These are phyloP conservation scores for Chrysolina oricalcia DNA, from an alignment of 2,888 invertebrate genomes.

Conservation along the genomic window DNA sequence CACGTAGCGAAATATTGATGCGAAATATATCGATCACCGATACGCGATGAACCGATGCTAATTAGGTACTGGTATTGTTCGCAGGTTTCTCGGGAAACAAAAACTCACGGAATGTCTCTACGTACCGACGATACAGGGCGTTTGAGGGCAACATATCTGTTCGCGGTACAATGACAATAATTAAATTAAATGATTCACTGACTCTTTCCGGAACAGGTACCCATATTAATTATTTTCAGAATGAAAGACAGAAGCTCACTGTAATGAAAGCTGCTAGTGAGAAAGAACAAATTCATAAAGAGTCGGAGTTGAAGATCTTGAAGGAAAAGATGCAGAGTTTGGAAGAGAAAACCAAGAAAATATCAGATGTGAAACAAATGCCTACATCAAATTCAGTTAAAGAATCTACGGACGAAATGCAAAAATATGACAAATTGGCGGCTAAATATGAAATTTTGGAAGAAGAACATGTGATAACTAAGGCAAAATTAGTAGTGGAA, in stretches of 20 bases:
- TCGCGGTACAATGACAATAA: too few relatives aligned
- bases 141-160: too few relatives aligned
- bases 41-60: too few relatives aligned
- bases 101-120: too few relatives aligned
- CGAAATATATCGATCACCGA: too few relatives aligned
- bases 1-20: too few relatives aligned
- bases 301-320: constrained; percentile 83
- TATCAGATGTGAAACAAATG: constrained; percentile 79
- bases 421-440: constrained; percentile 86
- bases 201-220: too few relatives aligned
- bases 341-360: constrained; percentile 77
- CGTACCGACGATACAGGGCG: too few relatives aligned
- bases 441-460: constrained; percentile 88
- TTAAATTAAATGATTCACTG: too few relatives aligned
- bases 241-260: constrained; percentile 80
- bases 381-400: constrained; percentile 76
- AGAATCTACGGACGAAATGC: constrained; percentile 80
- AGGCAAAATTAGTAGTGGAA: constrained; percentile 86
- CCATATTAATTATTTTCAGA: constrained; percentile 66
- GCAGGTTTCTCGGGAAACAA: too few relatives aligned
- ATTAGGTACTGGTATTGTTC: too few relatives aligned
- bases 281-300: constrained; percentile 84
- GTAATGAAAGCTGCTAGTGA: constrained; percentile 80
- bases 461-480: constrained; percentile 89
- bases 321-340: constrained; percentile 80